Conservation (phyloP, 2,888 invertebrate species). For the Rhabditoides inermis region DNA sequence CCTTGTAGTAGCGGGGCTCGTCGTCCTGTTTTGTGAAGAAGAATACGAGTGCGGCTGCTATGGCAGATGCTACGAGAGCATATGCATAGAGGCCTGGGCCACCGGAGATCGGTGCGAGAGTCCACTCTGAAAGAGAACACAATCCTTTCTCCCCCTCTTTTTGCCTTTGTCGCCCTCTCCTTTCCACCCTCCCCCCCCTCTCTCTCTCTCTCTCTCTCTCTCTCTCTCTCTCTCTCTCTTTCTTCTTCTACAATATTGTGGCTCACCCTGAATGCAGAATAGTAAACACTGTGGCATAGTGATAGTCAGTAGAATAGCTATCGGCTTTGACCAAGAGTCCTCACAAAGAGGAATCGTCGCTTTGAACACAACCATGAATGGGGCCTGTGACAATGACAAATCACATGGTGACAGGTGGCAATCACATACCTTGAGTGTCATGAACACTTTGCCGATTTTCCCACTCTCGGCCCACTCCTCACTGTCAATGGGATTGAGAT, state of each 20-base stretch:
- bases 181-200: too few species aligned
- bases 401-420: too few species aligned
- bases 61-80: constrained; percentile 17
- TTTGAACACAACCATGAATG: constrained; percentile 58
- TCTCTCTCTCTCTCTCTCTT: too few species aligned
- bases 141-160: background rate
- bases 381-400: too few species aligned
- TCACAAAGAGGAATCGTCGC: constrained; percentile 61
- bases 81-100: constrained; percentile 29
- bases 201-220: too few species aligned
- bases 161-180: background rate
- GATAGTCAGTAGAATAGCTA: constrained; percentile 59
- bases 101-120: constrained; percentile 11
- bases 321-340: constrained; percentile 59
- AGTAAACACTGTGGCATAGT: constrained; percentile 54
- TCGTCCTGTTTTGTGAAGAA: constrained; percentile 23
- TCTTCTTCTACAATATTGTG: too few species aligned
- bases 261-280: constrained; percentile 34
- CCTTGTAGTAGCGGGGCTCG: constrained; percentile 35
- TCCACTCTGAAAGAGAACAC: constrained; percentile 13
- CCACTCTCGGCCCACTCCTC: too few species aligned
- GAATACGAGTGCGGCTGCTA: constrained; percentile 20
- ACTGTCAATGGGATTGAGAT: too few species aligned
- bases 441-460: too few species aligned
- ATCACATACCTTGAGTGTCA: too few species aligned